Evolutionary conservation across 2,888 invertebrate species (phyloP), one percentile per base, ranked within the genome.

Genomic region (Sphaeridia pumilis): DNA sequence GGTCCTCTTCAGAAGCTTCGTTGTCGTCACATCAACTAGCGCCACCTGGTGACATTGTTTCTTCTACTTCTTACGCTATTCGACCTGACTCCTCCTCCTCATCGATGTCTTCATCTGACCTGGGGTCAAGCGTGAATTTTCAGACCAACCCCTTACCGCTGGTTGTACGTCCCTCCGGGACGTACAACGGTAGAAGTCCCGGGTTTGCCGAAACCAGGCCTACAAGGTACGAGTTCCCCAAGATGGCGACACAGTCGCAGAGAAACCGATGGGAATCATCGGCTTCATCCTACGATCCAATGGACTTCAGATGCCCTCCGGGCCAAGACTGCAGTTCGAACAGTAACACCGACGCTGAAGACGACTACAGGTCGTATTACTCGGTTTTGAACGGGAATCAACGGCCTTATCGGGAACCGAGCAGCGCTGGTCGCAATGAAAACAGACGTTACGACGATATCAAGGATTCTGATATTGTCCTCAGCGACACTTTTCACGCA

Each of bases 321-420:
- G 45, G 45, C 22, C 26, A 48, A 25, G 46, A 54, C 26, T 46
- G 54, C 26, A n/a, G n/a, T n/a, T n/a, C n/a, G n/a, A n/a, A n/a
- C n/a, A n/a, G n/a, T n/a, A 36, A 24, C 4, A 42, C 46, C 35
- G 27, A 25, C 7, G 36, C 22, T 20, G 35, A 48, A 34, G 61
- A 61, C 47, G 60, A 59, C 4, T 56, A 55, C 53, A 56, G 49
- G 49, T 56, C 51, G 28, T 57, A 59, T 47, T 52, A 57, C 47
- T 51, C 57, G 12, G 51, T 50, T 10, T 35, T 59, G 17, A 59
- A 57, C 45, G 45, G 55, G 14, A 17, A 12, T 14, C 5, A 14
- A 7, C 12, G 38, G 20, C 7, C 7, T 7, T 5, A 5, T 14
- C 35, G 24, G 25, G 25, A 27, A 41, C 28, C 26, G 44, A n/a